phyloP scores from a whole-genome alignment of 1,140 invertebrate genomes.

The Atta colombica region DNA sequence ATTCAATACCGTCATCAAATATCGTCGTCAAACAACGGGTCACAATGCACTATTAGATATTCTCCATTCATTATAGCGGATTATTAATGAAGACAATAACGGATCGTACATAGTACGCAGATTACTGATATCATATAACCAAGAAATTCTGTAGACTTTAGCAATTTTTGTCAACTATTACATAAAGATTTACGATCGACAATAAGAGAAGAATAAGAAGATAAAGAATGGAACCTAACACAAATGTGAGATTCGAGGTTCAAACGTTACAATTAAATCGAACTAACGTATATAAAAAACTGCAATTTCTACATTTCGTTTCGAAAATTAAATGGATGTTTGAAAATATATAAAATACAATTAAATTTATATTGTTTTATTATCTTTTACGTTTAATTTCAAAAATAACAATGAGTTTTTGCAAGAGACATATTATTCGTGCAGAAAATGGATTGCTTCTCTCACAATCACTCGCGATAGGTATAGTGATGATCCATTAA shows the following conservation, averaged over 20 bases:
- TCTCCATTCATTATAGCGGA: constrained; percentile 50
- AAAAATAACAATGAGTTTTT: constrained; percentile 27
- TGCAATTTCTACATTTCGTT: not conserved
- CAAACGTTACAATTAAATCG: constrained; percentile 3
- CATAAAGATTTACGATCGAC: not conserved
- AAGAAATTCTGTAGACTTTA: constrained; percentile 1
- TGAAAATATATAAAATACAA: not conserved
- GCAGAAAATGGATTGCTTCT: constrained; percentile 40
- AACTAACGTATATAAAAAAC: not conserved
- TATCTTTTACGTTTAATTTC: not conserved
- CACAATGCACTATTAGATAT: constrained; percentile 34
- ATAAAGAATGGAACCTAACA: not conserved
- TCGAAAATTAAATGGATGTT: not conserved
- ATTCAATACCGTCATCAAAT: constrained; percentile 48
- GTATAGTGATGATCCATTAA: constrained; percentile 50
- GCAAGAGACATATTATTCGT: not conserved
- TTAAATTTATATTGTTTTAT: constrained; percentile 11
- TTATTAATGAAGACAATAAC: constrained; percentile 66
- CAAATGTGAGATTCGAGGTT: not conserved
- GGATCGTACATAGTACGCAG: constrained; percentile 23
- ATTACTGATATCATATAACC: constrained; percentile 2
- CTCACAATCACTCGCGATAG: not conserved
- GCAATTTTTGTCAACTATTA: not conserved
- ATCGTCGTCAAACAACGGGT: constrained; percentile 26
- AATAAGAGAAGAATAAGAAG: not conserved